Percentiles rank a stretch among this genome's conserved stretches.
Conservation (phyloP, 2,797 vertebrate genomes). For the Peromyscus nudipes region DNA sequence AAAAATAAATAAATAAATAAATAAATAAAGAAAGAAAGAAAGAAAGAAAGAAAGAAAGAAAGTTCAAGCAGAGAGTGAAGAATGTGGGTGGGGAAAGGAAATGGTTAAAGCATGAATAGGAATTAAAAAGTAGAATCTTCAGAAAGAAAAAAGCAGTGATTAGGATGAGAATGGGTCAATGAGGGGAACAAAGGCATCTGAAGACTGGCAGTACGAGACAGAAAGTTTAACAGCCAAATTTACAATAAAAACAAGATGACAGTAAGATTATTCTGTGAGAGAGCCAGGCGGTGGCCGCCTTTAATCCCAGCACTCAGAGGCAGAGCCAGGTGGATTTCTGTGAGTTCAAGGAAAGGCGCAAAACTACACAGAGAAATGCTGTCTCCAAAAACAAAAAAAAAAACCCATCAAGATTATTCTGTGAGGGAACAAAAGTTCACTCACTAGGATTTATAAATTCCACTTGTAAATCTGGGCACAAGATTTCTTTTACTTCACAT, state of each 20-base stretch:
- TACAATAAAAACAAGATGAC: not conserved
- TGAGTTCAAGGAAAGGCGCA: no score
- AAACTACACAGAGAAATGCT: no score
- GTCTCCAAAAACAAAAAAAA: no score
- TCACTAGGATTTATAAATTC: not conserved
- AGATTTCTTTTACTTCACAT: not conserved
- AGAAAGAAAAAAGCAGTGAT: not conserved
- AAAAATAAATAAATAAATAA: no score
- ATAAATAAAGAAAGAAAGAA: no score
- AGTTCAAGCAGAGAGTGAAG: constrained; percentile 30
- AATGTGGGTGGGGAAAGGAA: not conserved
- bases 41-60: no score
- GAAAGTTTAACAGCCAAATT: not conserved
- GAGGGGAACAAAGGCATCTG: not conserved
- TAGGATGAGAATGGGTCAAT: not conserved
- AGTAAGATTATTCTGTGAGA: not conserved
- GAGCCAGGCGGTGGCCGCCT: not conserved
- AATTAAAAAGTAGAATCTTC: not conserved
- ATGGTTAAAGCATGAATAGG: not conserved
- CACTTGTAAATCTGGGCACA: not conserved
- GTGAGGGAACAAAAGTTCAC: not conserved
- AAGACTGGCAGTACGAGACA: not conserved
- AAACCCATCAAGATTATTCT: not conserved
- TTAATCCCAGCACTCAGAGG: no score
- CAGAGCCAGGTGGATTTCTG: no score